Conservation (phyloP, 1,140 invertebrate species). For the Scaptomyza pallida region DNA sequence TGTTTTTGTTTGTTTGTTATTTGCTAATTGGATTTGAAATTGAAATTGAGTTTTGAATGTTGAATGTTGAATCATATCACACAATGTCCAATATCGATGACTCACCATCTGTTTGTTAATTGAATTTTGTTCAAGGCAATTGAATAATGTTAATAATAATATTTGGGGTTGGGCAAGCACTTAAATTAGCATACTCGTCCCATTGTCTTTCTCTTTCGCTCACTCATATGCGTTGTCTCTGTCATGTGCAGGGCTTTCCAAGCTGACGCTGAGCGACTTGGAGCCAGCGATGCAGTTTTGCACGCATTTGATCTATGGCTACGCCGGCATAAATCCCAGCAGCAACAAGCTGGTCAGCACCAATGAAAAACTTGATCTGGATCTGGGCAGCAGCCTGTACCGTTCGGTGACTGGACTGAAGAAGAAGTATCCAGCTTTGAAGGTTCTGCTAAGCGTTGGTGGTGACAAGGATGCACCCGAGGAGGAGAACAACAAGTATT, state of each 20-base stretch:
- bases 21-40: too few relatives aligned
- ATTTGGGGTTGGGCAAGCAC: constrained; percentile 21
- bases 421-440: constrained; percentile 89
- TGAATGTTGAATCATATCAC: constrained; percentile 45
- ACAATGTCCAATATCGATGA: neutral
- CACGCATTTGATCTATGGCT: constrained; percentile 94
- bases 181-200: neutral
- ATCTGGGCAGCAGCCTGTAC: constrained; percentile 89
- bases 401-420: constrained; percentile 89
- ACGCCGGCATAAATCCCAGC: constrained; percentile 90
- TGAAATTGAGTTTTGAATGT: neutral
- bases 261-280: constrained; percentile 90
- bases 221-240: neutral
- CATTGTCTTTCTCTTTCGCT: neutral
- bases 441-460: constrained; percentile 91
- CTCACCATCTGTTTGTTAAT: constrained; percentile 50
- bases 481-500: constrained; percentile 74
- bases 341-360: constrained; percentile 88
- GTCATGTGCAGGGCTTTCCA: constrained; percentile 88
- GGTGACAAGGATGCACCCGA: constrained; percentile 88
- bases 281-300: constrained; percentile 90
- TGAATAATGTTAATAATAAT: neutral
- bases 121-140: constrained; percentile 42
- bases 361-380: constrained; percentile 89
- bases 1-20: constrained; percentile 33